Conservation (phyloP, 2,888 invertebrate genomes). For the Xylophagus ater region DNA sequence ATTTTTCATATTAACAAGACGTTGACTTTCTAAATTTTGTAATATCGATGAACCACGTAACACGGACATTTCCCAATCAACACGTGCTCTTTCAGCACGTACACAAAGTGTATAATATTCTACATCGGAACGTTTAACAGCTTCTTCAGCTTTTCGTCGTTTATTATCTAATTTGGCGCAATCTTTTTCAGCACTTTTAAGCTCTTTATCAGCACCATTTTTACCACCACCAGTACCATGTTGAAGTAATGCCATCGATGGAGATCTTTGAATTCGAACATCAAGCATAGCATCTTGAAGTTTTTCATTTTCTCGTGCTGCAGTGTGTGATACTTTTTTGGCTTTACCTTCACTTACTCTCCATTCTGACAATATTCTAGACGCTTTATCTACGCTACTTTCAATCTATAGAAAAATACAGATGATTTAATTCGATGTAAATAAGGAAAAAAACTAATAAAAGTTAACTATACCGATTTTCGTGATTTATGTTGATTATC, state of each 20-base stretch:
- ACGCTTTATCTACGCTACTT: conserved; percentile 73
- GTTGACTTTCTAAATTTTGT: conserved; percentile 81
- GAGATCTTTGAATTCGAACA: conserved; percentile 41
- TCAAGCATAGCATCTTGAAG: conserved; percentile 66
- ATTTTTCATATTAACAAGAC: conserved; percentile 68
- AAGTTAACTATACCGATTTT: conserved; percentile 60
- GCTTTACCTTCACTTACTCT: conserved; percentile 76
- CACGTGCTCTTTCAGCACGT: conserved; percentile 74
- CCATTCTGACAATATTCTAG: conserved; percentile 72
- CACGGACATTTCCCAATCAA: conserved; percentile 88
- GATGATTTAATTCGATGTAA: background rate
- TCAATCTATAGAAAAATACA: conserved; percentile 44
- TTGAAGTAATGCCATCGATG: conserved; percentile 36
- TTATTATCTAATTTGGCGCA: conserved; percentile 74
- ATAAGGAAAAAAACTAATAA: conserved; percentile 20
- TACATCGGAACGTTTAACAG: conserved; percentile 81
- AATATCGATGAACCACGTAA: conserved; percentile 76
- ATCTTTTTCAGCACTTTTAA: conserved; percentile 50
- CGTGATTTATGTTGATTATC: conserved; percentile 60
- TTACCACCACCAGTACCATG: conserved; percentile 30
- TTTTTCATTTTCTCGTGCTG: conserved; percentile 84
- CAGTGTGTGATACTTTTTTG: conserved; percentile 78
- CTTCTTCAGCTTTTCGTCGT: conserved; percentile 79
- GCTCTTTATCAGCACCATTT: conserved; percentile 30
- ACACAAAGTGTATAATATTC: conserved; percentile 89